Percentiles rank a stretch among this genome's conserved stretches.
These are phyloP conservation scores for Elaphurus davidianus DNA, from an alignment of 2,113 vertebrate genomes.

Conservation along the genomic window DNA sequence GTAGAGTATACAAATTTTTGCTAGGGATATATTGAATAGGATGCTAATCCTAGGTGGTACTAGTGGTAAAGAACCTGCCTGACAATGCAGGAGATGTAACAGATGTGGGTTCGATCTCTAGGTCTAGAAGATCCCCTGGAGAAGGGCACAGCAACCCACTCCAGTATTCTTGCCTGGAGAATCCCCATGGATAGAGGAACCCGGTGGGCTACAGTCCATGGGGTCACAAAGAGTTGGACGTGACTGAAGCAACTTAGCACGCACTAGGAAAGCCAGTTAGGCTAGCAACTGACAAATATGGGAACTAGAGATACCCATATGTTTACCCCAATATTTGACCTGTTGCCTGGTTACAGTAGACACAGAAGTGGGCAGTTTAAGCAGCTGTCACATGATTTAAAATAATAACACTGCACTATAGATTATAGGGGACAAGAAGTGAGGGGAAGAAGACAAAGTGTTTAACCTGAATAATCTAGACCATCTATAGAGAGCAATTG, in stretches of 20 bases:
- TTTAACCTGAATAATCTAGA: neutral
- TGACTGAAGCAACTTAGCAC: rapidly evolving
- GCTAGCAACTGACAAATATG: neutral
- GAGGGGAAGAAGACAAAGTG: neutral
- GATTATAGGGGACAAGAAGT: neutral
- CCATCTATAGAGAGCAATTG: neutral
- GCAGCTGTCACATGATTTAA: neutral
- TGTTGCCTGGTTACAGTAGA: neutral
- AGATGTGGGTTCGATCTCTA: neutral
- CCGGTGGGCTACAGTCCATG: neutral
- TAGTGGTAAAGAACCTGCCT: neutral
- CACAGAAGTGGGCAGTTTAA: neutral
- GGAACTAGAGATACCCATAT: neutral
- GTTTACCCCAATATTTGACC: neutral
- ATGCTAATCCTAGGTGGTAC: neutral
- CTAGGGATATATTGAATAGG: neutral
- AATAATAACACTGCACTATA: neutral
- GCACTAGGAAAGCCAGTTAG: neutral
- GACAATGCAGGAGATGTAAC: neutral
- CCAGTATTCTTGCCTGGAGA: neutral
- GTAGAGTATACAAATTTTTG: neutral
- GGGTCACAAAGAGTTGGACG: neutral
- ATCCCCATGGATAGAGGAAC: neutral
- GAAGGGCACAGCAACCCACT: neutral
- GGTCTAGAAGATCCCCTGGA: neutral